Evolutionary conservation across 2,888 invertebrate genomes (phyloP), one percentile per base, ranked within the genome.

Genomic region (Seira musarum): DNA sequence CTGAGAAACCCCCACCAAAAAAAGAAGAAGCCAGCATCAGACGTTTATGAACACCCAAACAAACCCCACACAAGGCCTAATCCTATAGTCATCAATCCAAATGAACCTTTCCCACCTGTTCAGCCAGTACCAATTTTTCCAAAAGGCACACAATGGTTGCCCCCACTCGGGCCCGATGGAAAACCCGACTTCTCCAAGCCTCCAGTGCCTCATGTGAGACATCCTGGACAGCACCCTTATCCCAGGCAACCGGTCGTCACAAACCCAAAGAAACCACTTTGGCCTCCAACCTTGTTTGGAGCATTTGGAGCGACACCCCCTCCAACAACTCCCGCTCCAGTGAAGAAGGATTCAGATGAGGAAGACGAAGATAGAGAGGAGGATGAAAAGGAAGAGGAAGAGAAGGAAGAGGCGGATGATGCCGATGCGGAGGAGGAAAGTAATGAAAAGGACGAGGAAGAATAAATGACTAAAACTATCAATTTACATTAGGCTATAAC

Each of bases 101-200:
- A 75, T 21, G 84, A 84, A 63, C 81, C 82, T 0, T 84, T 78
- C 35, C 84, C 84, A 3, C 77, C 82, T 0, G 81, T 84, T 0
- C 71, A 70, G 10, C 80, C 81, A 3, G 35, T 61, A 8, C 81
- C 82, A 0, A 84, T 84, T 35, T 76, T 69, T n/a, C 84, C 82
- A 17, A 60, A 78, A 61, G 73, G 70, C 22, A 75, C 74, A 10
- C 40, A 57, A 0, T 40, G 66, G 40, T 68, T 79, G 6, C 79
- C 79, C 1, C 74, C 69, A 21, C 68, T 73, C 35, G 65, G 63
- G 8, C 35, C 35, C 8, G 68, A 66, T 57, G 79, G 72, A 17
- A 76, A 73, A 24, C 61, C 61, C 8, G 53, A 70, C 17, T 65
- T 60, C 13, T 53, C 65, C 8, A 81, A 67, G 49, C 76, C 80